Percentiles rank a stretch among this genome's conserved stretches.
Conservation (phyloP, 1,140 invertebrate genomes). For the Caenorhabditis latens region DNA sequence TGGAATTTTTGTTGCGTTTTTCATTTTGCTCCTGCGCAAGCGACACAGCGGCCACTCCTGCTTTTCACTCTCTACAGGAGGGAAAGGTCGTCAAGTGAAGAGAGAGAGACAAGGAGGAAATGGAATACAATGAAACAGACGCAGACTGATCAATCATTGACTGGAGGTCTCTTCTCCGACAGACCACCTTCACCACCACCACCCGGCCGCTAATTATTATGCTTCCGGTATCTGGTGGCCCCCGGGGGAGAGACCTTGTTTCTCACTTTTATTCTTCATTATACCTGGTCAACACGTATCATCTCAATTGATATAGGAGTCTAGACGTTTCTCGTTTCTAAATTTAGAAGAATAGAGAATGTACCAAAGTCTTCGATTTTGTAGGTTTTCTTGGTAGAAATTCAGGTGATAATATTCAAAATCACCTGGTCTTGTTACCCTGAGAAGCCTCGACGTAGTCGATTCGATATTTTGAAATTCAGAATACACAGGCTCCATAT, state of each 20-base stretch:
- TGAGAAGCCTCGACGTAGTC: too few species aligned
- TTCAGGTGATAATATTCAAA: too few species aligned
- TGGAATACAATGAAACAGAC: constrained; percentile 30
- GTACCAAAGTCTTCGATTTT: too few species aligned
- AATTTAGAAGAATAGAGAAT: too few species aligned
- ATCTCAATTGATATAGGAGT: too few species aligned
- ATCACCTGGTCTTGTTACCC: too few species aligned
- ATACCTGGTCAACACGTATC: too few species aligned
- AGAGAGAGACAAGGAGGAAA: not conserved
- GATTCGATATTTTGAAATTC: too few species aligned
- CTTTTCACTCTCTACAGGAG: constrained; percentile 19
- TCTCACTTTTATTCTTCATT: too few species aligned
- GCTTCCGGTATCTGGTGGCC: constrained; percentile 28
- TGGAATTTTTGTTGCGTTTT: constrained; percentile 35
- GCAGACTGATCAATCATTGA: constrained; percentile 50
- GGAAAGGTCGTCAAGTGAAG: constrained; percentile 8
- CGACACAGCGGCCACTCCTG: not conserved
- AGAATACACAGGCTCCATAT: too few species aligned
- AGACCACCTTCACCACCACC: not conserved
- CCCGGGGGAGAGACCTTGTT: not conserved
- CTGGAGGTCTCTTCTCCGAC: not conserved
- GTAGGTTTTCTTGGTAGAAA: too few species aligned
- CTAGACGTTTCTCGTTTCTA: too few species aligned
- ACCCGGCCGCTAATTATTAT: constrained; percentile 42
- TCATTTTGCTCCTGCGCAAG: constrained; percentile 11